phyloP scores from a whole-genome alignment of 2,888 invertebrate genomes.

The Dryobotodes eremita region DNA sequence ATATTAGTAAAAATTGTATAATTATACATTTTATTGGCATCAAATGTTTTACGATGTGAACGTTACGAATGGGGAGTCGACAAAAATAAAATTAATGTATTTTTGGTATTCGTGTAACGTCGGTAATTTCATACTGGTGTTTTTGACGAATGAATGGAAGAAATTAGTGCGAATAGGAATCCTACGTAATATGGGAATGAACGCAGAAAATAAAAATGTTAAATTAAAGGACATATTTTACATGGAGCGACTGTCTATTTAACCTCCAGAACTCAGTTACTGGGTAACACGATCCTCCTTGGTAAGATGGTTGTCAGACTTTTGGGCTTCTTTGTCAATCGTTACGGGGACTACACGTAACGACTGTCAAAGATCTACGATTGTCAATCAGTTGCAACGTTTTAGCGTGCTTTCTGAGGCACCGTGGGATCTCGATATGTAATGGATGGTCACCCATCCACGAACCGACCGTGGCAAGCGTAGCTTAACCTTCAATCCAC shows the following conservation, averaged over 20 bases:
- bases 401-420: not conserved
- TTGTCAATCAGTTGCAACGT: not conserved
- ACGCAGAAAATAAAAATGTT: not conserved
- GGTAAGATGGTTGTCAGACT: not conserved
- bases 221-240: not conserved
- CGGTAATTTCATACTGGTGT: constrained; percentile 18
- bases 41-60: constrained; percentile 53
- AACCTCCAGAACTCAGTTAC: too few relatives aligned
- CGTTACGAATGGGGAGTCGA: constrained; percentile 18
- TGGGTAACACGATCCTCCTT: not conserved
- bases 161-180: not conserved
- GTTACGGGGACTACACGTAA: not conserved
- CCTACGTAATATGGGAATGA: not conserved
- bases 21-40: constrained; percentile 56
- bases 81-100: constrained; percentile 56
- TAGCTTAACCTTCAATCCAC: not conserved
- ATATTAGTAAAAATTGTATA: constrained; percentile 34
- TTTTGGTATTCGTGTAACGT: constrained; percentile 44
- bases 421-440: not conserved
- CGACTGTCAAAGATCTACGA: not conserved
- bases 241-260: too few relatives aligned
- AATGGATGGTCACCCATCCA: not conserved
- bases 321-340: not conserved
- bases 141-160: constrained; percentile 4
- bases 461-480: not conserved